phyloP scores from a whole-genome alignment of 2,113 vertebrate species.

The Heterotilapia buettikoferi region DNA sequence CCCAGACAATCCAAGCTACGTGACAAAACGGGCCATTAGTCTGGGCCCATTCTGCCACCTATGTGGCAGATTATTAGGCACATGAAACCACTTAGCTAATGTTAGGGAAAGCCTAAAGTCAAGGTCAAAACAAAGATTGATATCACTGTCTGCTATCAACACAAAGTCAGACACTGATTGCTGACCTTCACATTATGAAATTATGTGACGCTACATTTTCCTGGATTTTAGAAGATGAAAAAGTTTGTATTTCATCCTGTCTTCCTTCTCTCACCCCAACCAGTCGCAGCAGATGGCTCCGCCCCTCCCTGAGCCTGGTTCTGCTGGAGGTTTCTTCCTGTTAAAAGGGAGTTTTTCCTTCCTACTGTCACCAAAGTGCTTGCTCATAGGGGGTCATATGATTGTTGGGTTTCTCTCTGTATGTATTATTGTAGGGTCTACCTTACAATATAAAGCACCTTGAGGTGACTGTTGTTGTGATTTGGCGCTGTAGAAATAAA shows the following conservation, averaged over 20 bases:
- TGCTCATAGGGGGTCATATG: not conserved
- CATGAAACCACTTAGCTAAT: not conserved
- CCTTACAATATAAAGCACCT: accelerated
- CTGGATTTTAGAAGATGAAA: not conserved
- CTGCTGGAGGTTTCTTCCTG: accelerated
- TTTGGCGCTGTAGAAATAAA: accelerated
- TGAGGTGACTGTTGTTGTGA: accelerated
- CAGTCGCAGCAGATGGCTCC: accelerated
- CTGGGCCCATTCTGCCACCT: not conserved
- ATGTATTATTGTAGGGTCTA: accelerated
- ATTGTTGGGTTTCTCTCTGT: not conserved
- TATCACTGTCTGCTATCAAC: not conserved
- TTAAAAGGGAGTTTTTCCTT: not conserved
- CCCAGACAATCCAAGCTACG: not conserved
- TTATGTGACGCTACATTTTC: not conserved
- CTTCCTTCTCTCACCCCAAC: not conserved
- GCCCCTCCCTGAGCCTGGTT: not conserved
- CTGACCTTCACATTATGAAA: not conserved
- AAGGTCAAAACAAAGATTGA: not conserved
- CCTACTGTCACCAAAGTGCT: not conserved
- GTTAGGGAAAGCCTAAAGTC: not conserved
- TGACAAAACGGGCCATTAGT: not conserved
- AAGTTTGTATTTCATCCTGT: accelerated
- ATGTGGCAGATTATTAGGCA: not conserved
- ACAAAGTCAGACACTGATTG: not conserved